These are phyloP conservation scores for Anseranas semipalmata DNA, from an alignment of 2,113 vertebrate species.

Conservation along the genomic window DNA sequence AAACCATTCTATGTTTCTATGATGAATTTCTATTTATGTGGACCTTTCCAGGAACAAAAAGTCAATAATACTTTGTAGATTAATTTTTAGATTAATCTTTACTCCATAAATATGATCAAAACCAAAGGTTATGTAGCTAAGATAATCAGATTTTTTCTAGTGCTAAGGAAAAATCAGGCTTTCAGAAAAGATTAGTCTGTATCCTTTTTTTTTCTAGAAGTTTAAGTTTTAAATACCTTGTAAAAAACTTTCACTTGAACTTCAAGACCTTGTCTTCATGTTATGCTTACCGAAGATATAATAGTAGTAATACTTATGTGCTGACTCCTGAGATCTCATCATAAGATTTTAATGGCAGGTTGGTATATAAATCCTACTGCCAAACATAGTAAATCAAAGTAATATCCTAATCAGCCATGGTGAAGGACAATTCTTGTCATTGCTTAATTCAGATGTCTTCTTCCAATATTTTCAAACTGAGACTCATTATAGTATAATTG, in stretches of 20 bases:
- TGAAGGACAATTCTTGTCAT: not conserved
- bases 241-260: not conserved
- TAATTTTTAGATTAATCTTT: not conserved
- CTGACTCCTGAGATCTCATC: conserved; percentile 3
- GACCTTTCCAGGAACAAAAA: not conserved
- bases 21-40: not conserved
- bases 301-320: not conserved
- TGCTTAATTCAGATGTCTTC: not conserved
- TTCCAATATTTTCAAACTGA: conserved; percentile 19
- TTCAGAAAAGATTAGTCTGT: not conserved
- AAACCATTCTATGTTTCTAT: too few species aligned
- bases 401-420: not conserved
- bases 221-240: not conserved
- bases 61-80: not conserved
- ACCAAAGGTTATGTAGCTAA: not conserved
- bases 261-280: conserved; percentile 3
- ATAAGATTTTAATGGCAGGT: conserved; percentile 39
- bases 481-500: not conserved
- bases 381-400: conserved; percentile 29
- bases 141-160: not conserved
- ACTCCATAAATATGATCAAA: not conserved
- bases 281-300: not conserved
- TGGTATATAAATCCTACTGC: not conserved
- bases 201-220: not conserved
- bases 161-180: not conserved